These are phyloP conservation scores for Nannoperca australis DNA, from an alignment of 2,797 vertebrate species.

Conservation along the genomic window DNA sequence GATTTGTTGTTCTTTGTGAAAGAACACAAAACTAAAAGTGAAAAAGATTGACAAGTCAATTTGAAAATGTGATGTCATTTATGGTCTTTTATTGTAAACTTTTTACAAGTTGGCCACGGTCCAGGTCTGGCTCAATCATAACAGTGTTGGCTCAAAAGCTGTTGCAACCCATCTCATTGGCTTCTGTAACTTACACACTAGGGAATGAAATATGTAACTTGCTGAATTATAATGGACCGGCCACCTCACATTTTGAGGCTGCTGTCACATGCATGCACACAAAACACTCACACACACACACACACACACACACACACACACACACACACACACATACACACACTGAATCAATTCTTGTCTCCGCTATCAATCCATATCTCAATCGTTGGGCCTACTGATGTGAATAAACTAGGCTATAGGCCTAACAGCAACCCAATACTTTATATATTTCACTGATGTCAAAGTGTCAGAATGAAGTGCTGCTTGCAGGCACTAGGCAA, in stretches of 20 bases:
- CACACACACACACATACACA: conserved; percentile 41
- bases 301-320: conserved; percentile 44
- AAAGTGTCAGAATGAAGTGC: conserved; percentile 82
- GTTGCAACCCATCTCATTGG: conserved; percentile 52
- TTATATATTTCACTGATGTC: conserved; percentile 79
- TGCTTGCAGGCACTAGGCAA: conserved; percentile 72
- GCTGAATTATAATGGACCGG: conserved; percentile 80
- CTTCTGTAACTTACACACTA: conserved; percentile 67
- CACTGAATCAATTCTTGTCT: conserved; percentile 85
- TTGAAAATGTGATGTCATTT: conserved; percentile 66
- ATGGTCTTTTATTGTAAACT: conserved; percentile 48
- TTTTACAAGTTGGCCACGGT: conserved; percentile 57
- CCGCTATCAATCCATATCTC: conserved; percentile 87
- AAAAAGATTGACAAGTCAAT: conserved; percentile 43
- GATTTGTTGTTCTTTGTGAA: conserved; percentile 27
- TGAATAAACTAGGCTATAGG: conserved; percentile 81
- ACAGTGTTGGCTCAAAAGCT: conserved; percentile 53
- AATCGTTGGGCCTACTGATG: conserved; percentile 77
- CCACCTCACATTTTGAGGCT: conserved; percentile 66
- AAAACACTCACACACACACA: conserved; percentile 33
- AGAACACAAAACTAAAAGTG: conserved; percentile 20
- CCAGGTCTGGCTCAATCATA: conserved; percentile 59
- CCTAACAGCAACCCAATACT: conserved; percentile 81
- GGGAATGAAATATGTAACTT: conserved; percentile 81
- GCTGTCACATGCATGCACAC: conserved; percentile 46